Evolutionary conservation across 2,797 vertebrate genomes (phyloP).

Genomic region (Leptatherina wallacei): DNA sequence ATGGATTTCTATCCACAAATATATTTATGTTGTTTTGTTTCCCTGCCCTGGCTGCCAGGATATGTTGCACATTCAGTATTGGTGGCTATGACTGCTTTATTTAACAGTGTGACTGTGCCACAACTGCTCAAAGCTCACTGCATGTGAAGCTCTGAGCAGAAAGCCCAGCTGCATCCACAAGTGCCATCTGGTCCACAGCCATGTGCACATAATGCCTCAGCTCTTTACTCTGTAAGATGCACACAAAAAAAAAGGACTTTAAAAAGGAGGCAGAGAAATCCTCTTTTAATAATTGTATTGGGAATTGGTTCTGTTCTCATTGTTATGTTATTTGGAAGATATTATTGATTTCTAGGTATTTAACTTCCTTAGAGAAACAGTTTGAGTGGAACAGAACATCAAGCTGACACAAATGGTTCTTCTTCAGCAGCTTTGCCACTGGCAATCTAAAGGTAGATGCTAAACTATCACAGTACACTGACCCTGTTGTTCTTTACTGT

Average conservation of each 20-base stretch:
- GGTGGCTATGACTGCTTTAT: constrained; percentile 54
- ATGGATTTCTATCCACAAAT: constrained; percentile 39
- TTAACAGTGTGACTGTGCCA: constrained; percentile 37
- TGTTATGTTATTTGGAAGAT: constrained; percentile 58
- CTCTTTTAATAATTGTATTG: constrained; percentile 51
- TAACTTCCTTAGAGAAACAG: constrained; percentile 42
- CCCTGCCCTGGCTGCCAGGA: constrained; percentile 3
- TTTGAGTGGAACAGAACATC: constrained; percentile 47
- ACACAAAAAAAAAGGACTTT: constrained; percentile 30
- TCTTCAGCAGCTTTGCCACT: constrained; percentile 40
- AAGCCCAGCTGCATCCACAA: constrained; percentile 49
- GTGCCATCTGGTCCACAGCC: constrained; percentile 59
- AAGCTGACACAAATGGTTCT: constrained; percentile 54
- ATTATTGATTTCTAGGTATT: constrained; percentile 72
- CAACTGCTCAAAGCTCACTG: constrained; percentile 41
- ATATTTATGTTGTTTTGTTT: constrained; percentile 10
- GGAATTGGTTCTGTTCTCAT: constrained; percentile 54
- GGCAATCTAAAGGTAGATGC: constrained; percentile 32
- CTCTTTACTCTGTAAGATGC: constrained; percentile 25
- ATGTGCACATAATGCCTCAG: constrained; percentile 29
- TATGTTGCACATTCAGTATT: constrained; percentile 49
- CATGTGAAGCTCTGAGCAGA: constrained; percentile 45
- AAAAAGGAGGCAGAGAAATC: constrained; percentile 29
- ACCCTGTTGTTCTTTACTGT: constrained; percentile 46
- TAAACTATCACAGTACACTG: constrained; percentile 39